phyloP scores from a whole-genome alignment of 1,140 invertebrate genomes.

The Leptopilina boulardi region DNA sequence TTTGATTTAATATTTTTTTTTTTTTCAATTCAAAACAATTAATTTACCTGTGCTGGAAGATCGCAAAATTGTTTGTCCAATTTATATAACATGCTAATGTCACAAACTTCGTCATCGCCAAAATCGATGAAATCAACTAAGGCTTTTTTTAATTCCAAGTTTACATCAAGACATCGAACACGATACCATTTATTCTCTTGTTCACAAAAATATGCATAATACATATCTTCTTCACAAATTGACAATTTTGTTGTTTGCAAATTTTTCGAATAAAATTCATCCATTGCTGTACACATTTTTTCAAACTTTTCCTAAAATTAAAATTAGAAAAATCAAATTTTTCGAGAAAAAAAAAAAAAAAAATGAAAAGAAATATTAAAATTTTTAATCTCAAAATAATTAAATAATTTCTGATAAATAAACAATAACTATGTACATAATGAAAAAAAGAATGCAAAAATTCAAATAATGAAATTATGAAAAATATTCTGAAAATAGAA shows the following conservation, averaged over 20 bases:
- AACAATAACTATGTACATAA: too few relatives aligned
- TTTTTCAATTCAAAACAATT: slow-evolving; percentile 36
- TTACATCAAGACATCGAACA: slow-evolving; percentile 76
- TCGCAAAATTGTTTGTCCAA: slow-evolving; percentile 77
- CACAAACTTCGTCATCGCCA: slow-evolving; percentile 78
- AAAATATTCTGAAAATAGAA: too few relatives aligned
- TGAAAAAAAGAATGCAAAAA: too few relatives aligned
- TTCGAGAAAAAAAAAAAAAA: too few relatives aligned
- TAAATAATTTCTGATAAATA: too few relatives aligned
- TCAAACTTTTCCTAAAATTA: slow-evolving; percentile 75
- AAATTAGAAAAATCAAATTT: neutral
- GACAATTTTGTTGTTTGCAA: neutral
- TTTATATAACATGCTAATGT: slow-evolving; percentile 73
- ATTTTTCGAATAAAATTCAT: slow-evolving; percentile 73
- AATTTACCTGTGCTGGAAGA: slow-evolving; percentile 78
- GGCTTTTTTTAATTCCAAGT: slow-evolving; percentile 66
- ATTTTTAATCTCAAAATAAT: too few relatives aligned
- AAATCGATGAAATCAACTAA: slow-evolving; percentile 80
- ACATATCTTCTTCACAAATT: slow-evolving; percentile 61
- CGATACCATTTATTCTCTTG: slow-evolving; percentile 77
- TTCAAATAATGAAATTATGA: too few relatives aligned
- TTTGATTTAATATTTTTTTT: too few relatives aligned
- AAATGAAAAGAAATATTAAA: slow-evolving; percentile 12
- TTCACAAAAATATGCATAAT: slow-evolving; percentile 77
- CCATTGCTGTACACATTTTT: slow-evolving; percentile 76